These are phyloP conservation scores for Chrysemys picta DNA, from an alignment of 2,113 vertebrate species.

Conservation along the genomic window DNA sequence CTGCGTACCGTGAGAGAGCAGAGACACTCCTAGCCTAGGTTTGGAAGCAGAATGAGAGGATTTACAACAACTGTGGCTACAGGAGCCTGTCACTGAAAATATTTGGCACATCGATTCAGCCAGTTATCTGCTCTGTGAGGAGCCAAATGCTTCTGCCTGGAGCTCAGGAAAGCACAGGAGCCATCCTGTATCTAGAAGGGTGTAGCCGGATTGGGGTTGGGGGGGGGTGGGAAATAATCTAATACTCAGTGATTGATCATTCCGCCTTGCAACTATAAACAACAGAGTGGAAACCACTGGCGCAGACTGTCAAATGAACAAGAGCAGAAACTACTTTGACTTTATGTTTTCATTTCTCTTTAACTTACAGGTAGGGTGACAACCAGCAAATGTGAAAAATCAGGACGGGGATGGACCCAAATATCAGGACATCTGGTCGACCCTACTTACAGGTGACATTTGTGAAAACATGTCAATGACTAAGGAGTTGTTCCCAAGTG, in stretches of 20 bases:
- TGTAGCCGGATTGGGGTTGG: background rate
- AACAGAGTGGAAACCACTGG: background rate
- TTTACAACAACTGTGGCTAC: background rate
- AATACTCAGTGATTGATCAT: background rate
- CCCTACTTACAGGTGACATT: background rate
- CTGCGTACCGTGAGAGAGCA: background rate
- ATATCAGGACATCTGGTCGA: too few relatives aligned
- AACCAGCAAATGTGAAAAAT: too few relatives aligned
- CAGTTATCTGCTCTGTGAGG: background rate
- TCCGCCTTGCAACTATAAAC: background rate
- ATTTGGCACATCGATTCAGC: background rate
- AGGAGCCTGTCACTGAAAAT: background rate
- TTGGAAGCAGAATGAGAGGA: background rate
- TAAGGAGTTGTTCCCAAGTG: background rate
- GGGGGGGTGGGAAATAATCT: background rate
- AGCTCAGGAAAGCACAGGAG: background rate
- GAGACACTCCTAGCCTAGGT: background rate
- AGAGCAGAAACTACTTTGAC: background rate
- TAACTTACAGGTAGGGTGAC: background rate
- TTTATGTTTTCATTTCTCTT: conserved; percentile 24
- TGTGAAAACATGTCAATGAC: background rate
- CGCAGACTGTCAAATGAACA: background rate
- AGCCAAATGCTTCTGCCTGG: background rate
- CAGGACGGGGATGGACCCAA: too few relatives aligned
- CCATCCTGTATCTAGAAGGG: background rate